Percentiles rank a stretch among this genome's conserved stretches.
phyloP scores from a whole-genome alignment of 2,113 vertebrate species.

The Pedionomus torquatus region DNA sequence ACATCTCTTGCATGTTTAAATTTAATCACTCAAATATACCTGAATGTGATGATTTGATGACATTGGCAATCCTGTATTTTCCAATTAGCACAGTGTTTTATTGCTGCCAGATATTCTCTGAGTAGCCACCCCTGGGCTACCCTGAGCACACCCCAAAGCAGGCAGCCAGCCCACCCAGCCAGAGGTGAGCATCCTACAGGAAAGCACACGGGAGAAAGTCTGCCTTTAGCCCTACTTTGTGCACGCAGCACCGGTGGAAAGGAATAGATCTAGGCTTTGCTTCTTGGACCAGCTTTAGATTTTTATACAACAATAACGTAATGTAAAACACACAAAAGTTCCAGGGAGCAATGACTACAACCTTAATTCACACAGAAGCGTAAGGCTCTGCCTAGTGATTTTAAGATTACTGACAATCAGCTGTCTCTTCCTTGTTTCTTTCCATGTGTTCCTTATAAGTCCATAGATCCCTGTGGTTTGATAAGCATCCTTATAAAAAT shows the following conservation, averaged over 20 bases:
- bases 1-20: neutral
- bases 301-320: neutral
- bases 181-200: neutral
- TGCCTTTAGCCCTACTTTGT: neutral
- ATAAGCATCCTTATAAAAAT: neutral
- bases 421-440: neutral
- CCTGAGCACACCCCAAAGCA: neutral
- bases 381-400: neutral
- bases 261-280: neutral
- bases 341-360: neutral
- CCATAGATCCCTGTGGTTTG: neutral
- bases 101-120: neutral
- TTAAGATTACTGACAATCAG: neutral
- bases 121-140: neutral
- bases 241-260: accelerated
- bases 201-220: neutral
- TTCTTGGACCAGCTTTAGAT: neutral
- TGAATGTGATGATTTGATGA: neutral
- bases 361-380: neutral
- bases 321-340: neutral
- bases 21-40: neutral
- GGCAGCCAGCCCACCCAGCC: neutral
- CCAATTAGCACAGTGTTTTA: neutral
- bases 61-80: neutral
- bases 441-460: neutral